Evolutionary conservation across 2,113 vertebrate genomes (phyloP).

Genomic region (Xenopus borealis): DNA sequence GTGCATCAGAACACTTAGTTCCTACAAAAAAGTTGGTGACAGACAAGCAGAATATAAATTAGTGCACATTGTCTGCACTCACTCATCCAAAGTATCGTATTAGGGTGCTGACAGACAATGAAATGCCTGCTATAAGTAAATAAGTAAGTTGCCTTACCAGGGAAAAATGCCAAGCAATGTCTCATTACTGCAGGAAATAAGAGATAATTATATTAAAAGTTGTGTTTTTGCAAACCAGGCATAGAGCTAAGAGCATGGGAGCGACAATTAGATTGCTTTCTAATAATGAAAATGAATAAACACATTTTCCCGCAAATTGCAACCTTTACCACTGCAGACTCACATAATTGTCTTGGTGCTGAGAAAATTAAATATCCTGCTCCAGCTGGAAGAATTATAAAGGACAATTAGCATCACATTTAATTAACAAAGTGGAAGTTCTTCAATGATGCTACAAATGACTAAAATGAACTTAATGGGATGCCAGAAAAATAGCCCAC

Average conservation of each 20-base stretch:
- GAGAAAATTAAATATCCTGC: neutral
- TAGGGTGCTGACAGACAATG: no score
- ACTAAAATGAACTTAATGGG: neutral
- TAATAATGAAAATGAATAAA: neutral
- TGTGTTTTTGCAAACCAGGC: neutral
- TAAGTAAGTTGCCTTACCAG: no score
- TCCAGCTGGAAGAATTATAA: neutral
- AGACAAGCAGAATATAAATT: no score
- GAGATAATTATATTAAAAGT: no score
- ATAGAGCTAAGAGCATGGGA: neutral
- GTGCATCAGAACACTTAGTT: no score
- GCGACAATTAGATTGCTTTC: neutral
- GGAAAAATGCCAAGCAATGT: no score
- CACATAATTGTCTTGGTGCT: neutral
- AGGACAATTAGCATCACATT: neutral
- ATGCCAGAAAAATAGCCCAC: no score
- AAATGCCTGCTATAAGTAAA: no score
- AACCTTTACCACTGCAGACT: neutral
- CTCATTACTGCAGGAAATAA: no score
- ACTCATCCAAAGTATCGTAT: no score
- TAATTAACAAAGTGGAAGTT: neutral
- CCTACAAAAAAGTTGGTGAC: no score
- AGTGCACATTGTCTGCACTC: no score
- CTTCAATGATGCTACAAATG: neutral
- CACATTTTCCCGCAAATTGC: neutral